A percentile compares a stretch with the other conserved stretches of the same genome.
Evolutionary conservation across 2,888 invertebrate genomes (phyloP).

Genomic region (Idaea aversata): DNA sequence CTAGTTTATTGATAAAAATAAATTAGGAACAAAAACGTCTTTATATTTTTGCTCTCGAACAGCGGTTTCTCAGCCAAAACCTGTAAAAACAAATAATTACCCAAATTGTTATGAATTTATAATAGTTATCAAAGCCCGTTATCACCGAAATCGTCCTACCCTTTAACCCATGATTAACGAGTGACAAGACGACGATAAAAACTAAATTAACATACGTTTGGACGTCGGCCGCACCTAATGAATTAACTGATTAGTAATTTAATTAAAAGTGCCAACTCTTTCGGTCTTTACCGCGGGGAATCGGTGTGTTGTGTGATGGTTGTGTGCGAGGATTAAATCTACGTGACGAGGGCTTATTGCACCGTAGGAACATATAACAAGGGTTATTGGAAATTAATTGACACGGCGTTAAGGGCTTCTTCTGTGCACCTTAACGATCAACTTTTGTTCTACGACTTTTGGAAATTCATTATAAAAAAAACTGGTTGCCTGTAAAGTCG

Average conservation of each 20-base stretch:
- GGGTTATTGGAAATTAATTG: no score
- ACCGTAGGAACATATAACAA: constrained; percentile 9
- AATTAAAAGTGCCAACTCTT: constrained; percentile 77
- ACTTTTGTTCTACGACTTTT: no score
- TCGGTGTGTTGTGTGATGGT: constrained; percentile 50
- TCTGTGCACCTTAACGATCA: no score
- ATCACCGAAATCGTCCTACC: constrained; percentile 10
- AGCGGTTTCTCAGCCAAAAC: neutral
- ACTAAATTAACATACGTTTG: constrained; percentile 35
- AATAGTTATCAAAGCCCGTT: neutral
- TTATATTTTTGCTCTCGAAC: no score
- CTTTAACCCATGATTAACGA: constrained; percentile 25
- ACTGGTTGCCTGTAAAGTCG: no score
- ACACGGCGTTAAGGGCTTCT: no score
- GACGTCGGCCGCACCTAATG: constrained; percentile 56
- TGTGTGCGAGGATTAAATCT: constrained; percentile 60
- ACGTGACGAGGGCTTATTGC: constrained; percentile 42
- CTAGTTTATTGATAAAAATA: no score
- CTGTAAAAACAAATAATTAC: neutral
- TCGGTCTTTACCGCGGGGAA: constrained; percentile 57
- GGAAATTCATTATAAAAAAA: no score
- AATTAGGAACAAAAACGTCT: no score
- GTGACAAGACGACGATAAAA: constrained; percentile 24
- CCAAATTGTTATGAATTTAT: neutral
- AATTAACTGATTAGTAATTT: constrained; percentile 75